Base-by-base conservation (phyloP, 2,113 vertebrate genomes). In the Eretmochelys imbricata region DNA sequence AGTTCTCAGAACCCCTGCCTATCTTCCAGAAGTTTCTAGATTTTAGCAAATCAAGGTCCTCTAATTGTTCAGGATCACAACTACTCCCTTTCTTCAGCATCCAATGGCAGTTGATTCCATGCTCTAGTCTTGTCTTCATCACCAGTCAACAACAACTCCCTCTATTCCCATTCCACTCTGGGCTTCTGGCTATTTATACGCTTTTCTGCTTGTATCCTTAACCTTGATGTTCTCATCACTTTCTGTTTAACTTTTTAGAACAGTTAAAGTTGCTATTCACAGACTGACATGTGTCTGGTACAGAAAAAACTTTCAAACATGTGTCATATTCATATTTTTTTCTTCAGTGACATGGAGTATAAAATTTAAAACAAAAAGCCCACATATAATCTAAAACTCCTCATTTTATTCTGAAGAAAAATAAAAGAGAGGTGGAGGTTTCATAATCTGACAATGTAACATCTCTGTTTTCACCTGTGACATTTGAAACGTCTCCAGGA, bases 401-500 rank as follows among this genome's bases (percentile, higher is more conserved):
- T 42, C 38, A 27, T 82, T 59, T 78, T 48, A 75, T 42, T 75
- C 20, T 38, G 24, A 46, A 42, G 10, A 76, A 76, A 76, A 42
- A 27, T 46, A 48, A 46, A 42, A 27, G 42, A 78, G 42, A 38
- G n/a, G 35, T n/a, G 24, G 54, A 24, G 27, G 4, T 1, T n/a
- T 78, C 35, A 2, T 27, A 27, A 82, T 25, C 91, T 94, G 65
- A 11, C 83, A 72, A 82, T 27, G 24, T 65, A 57, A 14, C 62
- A 2, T 84, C 89, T 90, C 87, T 65, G 87, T 93, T 94, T 92
- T 94, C 88, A 93, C 59, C 86, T 93, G 22, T 91, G 42, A 88
- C 57, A 92, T 92, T 3, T 92, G 82, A 93, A 96, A 90, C 62
- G 75, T 89, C 89, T 94, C 94, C 90, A 92, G 94, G 95, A 92